phyloP scores from a whole-genome alignment of 2,888 invertebrate genomes.

The Hypomecis atomaria region DNA sequence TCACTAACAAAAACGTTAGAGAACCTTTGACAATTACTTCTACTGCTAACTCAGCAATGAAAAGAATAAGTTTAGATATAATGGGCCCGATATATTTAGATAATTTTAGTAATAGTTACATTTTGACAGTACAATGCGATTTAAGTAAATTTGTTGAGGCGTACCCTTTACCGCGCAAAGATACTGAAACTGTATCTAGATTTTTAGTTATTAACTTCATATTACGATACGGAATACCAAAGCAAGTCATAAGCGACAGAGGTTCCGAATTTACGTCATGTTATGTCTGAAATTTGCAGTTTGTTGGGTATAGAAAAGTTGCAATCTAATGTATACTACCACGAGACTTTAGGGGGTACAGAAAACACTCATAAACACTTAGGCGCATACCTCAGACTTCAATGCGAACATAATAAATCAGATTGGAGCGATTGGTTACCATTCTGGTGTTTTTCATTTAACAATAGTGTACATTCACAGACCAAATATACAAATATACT shows the following conservation, averaged over 20 bases:
- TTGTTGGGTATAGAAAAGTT: conserved; percentile 30
- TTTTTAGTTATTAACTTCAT: conserved; percentile 22
- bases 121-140: conserved; percentile 27
- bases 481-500: too few relatives aligned
- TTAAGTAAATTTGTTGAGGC: conserved; percentile 25
- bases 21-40: conserved; percentile 26
- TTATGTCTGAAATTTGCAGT: conserved; percentile 23
- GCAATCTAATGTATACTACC: conserved; percentile 34
- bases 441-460: too few relatives aligned
- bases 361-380: conserved; percentile 36
- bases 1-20: too few relatives aligned
- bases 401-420: conserved; percentile 5
- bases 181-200: conserved; percentile 16
- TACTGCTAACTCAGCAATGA: conserved; percentile 20
- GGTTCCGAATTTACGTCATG: conserved; percentile 28
- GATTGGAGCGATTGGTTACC: not conserved
- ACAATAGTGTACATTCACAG: too few relatives aligned
- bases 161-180: conserved; percentile 18
- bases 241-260: conserved; percentile 16
- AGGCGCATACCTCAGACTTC: conserved; percentile 26
- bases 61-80: conserved; percentile 19
- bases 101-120: conserved; percentile 8
- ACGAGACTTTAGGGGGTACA: conserved; percentile 32
- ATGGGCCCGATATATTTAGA: conserved; percentile 17
- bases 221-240: conserved; percentile 27